phyloP scores from a whole-genome alignment of 2,113 vertebrate genomes.

The Spermophilus dauricus region DNA sequence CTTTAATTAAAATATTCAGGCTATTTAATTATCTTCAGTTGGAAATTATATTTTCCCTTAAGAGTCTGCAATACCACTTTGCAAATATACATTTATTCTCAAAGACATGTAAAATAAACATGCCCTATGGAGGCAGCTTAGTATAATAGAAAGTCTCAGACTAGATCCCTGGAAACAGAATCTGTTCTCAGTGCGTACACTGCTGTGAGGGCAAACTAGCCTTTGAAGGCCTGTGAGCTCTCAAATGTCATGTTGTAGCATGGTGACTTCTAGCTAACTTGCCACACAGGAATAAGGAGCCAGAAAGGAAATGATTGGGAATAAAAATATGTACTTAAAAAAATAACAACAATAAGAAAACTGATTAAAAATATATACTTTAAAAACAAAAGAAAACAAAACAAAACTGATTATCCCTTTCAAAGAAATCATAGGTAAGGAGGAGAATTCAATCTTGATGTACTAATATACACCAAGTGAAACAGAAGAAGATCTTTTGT shows the following conservation, averaged over 20 bases:
- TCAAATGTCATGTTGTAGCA: accelerated
- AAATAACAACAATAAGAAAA: neutral
- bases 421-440: neutral
- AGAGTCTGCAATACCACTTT: neutral
- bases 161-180: neutral
- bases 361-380: neutral
- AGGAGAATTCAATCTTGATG: neutral
- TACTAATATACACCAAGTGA: neutral
- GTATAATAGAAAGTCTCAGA: neutral
- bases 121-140: neutral
- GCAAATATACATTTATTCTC: slow-evolving; percentile 33
- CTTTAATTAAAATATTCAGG: slow-evolving; percentile 22
- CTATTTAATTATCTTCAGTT: slow-evolving; percentile 1
- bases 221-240: accelerated
- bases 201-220: neutral
- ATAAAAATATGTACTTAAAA: neutral
- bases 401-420: neutral
- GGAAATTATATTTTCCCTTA: neutral
- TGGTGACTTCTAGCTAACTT: neutral
- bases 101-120: neutral
- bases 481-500: neutral
- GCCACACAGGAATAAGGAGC: neutral
- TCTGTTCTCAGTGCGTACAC: neutral
- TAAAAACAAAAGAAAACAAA: neutral
- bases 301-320: neutral